Evolutionary conservation across 2,113 vertebrate genomes (phyloP), one percentile per base, ranked within the genome.

Genomic region (Microcebus griseorufus): DNA sequence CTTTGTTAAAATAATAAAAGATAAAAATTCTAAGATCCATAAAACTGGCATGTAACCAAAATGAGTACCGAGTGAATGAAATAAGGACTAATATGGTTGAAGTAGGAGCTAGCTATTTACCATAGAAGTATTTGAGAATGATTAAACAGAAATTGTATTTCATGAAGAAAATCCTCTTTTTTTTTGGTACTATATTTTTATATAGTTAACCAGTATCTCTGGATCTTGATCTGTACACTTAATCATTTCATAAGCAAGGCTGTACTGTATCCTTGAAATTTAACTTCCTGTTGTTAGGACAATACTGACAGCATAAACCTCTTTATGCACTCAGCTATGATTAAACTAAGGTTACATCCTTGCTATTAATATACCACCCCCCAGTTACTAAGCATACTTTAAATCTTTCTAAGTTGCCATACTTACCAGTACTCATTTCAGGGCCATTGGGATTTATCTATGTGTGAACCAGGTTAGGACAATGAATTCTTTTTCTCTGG

Each of bases 241-340:
- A 70, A 55, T 86, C 37, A 73, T 81, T 94, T 93, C 48, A 27
- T 69, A 64, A 34, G 27, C 73, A 88, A 80, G 58, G 7, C 39
- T 92, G 22, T 93, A 27, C 48, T 76, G 2, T 93, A 13, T 76
- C 72, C 62, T 92, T 88, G 78, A 88, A 94, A 92, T 80, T 37
- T 84, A 67, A 91, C 82, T 85, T 79, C 53, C 55, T 90, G 20
- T 94, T 92, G 90, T 93, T 88, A 93, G 67, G 85, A 72, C 72
- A 88, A 86, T 67, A 86, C 81, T 93, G 92, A 97, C 91, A 97
- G 53, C 91, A 96, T 98, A 97, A 95, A 91, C 82, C 89, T 95
- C 93, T 96, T 95, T 97, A 93, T 94, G 86, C 51, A 81, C 72
- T 97, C 89, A 95, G 79, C 94, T 94, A 2, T 97, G 93, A 89